Percentiles rank a stretch among this genome's conserved stretches.
Conservation (phyloP, 2,888 invertebrate species). For the Drosophila flavopinicola region DNA sequence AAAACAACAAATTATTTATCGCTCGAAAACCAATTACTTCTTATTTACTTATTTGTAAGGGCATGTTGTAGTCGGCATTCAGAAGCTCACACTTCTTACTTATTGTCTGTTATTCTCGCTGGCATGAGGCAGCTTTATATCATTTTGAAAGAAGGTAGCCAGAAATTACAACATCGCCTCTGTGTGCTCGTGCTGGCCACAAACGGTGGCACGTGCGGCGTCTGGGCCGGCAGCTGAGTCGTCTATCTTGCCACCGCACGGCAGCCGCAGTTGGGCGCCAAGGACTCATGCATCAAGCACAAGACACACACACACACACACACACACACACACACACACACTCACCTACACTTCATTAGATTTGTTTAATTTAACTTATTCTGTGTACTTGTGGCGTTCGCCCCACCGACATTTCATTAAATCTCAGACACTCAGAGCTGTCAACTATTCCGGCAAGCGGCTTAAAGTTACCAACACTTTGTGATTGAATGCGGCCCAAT, state of each 20-base stretch:
- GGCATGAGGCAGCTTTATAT: slow-evolving; percentile 50
- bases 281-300: slow-evolving; percentile 41
- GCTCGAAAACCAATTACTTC: too few species aligned
- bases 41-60: too few species aligned
- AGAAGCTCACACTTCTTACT: not conserved
- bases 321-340: slow-evolving; percentile 11
- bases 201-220: slow-evolving; percentile 61
- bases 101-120: not conserved
- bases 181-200: slow-evolving; percentile 43
- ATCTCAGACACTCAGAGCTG: slow-evolving; percentile 37
- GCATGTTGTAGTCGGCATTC: not conserved
- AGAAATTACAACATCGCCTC: slow-evolving; percentile 63
- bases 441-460: slow-evolving; percentile 16
- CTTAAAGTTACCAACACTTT: slow-evolving; percentile 32
- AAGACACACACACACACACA: slow-evolving; percentile 8
- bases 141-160: slow-evolving; percentile 64
- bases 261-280: slow-evolving; percentile 35
- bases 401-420: slow-evolving; percentile 53
- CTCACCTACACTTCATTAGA: slow-evolving; percentile 69
- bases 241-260: slow-evolving; percentile 62
- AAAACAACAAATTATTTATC: too few species aligned
- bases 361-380: slow-evolving; percentile 77
- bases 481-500: slow-evolving; percentile 27
- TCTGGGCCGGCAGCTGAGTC: slow-evolving; percentile 41
- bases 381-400: slow-evolving; percentile 42